phyloP scores from a whole-genome alignment of 2,888 invertebrate genomes.

The Pediacus dermestoides region DNA sequence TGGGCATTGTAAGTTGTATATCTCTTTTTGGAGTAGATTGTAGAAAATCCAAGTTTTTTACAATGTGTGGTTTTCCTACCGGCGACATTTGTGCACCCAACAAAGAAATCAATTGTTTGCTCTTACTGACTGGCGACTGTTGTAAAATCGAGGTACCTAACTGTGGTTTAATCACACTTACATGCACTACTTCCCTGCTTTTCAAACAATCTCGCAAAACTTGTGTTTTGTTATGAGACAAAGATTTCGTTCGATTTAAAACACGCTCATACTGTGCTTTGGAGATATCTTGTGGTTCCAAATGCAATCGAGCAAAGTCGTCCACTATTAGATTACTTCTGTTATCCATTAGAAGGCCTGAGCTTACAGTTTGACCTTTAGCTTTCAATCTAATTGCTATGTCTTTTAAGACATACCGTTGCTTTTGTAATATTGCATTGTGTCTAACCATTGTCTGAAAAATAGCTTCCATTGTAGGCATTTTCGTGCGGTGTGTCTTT shows the following conservation, averaged over 20 bases:
- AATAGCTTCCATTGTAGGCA: constrained; percentile 71
- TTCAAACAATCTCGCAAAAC: constrained; percentile 54
- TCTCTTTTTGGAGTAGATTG: constrained; percentile 33
- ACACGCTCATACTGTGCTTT: constrained; percentile 46
- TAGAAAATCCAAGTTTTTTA: constrained; percentile 29
- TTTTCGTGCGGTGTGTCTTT: constrained; percentile 55
- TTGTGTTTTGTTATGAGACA: constrained; percentile 53
- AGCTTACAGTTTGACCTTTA: constrained; percentile 49
- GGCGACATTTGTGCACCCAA: constrained; percentile 28
- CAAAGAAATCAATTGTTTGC: constrained; percentile 25
- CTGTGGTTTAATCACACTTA: constrained; percentile 54
- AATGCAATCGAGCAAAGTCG: constrained; percentile 53
- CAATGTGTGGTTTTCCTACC: constrained; percentile 20
- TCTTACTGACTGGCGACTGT: constrained; percentile 26
- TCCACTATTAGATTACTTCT: constrained; percentile 41
- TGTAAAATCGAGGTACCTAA: constrained; percentile 36
- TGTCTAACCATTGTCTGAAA: constrained; percentile 77
- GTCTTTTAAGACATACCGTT: constrained; percentile 47
- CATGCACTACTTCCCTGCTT: constrained; percentile 53
- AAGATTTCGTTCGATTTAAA: constrained; percentile 39
- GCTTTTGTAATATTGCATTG: constrained; percentile 62
- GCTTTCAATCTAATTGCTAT: constrained; percentile 39
- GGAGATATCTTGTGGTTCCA: constrained; percentile 51
- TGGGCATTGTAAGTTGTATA: too few relatives aligned
- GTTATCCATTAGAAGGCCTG: constrained; percentile 48